Percentiles rank a stretch among this genome's conserved stretches.
phyloP scores from a whole-genome alignment of 1,140 invertebrate genomes.

The Laupala kohalensis region DNA sequence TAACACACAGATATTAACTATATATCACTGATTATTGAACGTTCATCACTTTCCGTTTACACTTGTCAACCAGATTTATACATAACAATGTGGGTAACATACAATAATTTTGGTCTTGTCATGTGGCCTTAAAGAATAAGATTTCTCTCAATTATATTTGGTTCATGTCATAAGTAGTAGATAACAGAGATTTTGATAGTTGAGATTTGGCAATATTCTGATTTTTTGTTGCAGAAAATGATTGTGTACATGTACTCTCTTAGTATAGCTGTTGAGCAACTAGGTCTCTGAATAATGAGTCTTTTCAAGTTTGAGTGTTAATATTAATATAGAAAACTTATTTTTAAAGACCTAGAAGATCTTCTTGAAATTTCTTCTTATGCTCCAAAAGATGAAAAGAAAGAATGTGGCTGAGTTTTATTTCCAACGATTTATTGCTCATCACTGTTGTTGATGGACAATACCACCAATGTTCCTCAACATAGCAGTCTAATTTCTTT shows the following conservation, averaged over 20 bases:
- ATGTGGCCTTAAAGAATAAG: too few species aligned
- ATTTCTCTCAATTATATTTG: too few species aligned
- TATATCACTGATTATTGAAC: background rate
- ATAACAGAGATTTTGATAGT: too few species aligned
- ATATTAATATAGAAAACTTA: too few species aligned
- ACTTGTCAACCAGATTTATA: background rate
- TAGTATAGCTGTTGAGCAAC: background rate
- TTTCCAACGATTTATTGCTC: background rate
- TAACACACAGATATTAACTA: background rate
- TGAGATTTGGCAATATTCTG: too few species aligned
- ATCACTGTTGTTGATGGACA: background rate
- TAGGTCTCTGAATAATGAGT: too few species aligned
- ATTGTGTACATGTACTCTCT: too few species aligned
- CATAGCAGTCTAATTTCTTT: background rate
- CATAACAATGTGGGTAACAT: background rate
- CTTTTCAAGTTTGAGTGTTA: too few species aligned
- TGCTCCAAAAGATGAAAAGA: background rate
- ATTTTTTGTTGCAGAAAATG: too few species aligned
- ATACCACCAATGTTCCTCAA: background rate
- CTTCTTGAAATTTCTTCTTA: background rate
- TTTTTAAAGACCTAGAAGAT: too few species aligned
- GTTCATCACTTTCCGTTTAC: too few species aligned
- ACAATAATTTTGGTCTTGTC: background rate
- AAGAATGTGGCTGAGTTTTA: background rate
- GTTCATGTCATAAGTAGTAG: too few species aligned